Evolutionary conservation across 1,140 invertebrate species (phyloP).

Genomic region (Littorina saxatilis): DNA sequence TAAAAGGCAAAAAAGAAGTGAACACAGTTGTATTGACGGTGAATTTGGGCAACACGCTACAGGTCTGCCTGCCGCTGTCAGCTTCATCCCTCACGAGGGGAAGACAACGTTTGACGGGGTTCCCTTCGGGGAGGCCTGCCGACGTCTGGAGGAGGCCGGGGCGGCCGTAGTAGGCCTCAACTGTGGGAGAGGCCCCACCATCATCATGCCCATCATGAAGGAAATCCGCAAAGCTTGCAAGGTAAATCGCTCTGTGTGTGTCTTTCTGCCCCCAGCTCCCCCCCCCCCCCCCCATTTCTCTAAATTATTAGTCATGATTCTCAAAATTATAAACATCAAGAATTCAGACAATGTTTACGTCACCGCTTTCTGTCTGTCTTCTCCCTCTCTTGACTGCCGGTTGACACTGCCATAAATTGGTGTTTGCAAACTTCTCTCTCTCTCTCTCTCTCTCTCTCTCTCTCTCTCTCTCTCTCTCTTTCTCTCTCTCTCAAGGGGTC

Average conservation of each 20-base stretch:
- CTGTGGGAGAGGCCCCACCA: constrained; percentile 60
- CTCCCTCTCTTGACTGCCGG: too few relatives aligned
- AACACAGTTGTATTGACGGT: too few relatives aligned
- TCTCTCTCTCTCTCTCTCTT: too few relatives aligned
- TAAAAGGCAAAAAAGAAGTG: too few relatives aligned
- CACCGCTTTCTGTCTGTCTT: too few relatives aligned
- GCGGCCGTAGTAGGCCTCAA: constrained; percentile 69
- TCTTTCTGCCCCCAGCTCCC: too few relatives aligned
- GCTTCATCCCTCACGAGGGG: constrained; percentile 41
- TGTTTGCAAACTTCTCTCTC: background rate
- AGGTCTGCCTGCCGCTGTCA: constrained; percentile 59
- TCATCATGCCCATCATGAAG: constrained; percentile 60
- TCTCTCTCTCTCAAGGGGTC: too few relatives aligned
- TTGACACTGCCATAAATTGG: background rate
- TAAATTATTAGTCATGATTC: too few relatives aligned
- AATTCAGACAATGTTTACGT: too few relatives aligned
- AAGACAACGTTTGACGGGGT: constrained; percentile 56
- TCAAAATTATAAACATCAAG: too few relatives aligned
- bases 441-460: constrained; percentile 3
- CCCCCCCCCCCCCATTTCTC: too few relatives aligned
- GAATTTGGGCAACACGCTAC: background rate
- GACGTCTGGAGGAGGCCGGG: constrained; percentile 61
- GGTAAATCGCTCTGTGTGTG: background rate
- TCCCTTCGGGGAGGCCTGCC: constrained; percentile 54
- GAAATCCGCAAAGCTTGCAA: constrained; percentile 47